phyloP scores from a whole-genome alignment of 2,888 invertebrate species.

The Drosophila prolongata region DNA sequence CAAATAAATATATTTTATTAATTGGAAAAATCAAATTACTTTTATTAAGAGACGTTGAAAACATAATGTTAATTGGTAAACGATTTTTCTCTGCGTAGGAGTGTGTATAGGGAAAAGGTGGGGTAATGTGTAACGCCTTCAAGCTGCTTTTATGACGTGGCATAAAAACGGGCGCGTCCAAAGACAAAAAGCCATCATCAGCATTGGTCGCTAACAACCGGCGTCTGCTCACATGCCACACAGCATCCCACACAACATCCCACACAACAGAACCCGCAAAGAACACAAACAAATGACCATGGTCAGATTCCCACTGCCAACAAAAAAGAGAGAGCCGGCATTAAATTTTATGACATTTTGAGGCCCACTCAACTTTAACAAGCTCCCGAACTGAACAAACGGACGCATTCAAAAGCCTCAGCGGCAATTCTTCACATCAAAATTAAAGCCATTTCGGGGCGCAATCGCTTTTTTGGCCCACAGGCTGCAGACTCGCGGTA shows the following conservation, averaged over 20 bases:
- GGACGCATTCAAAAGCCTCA: constrained; percentile 58
- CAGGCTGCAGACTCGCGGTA: constrained; percentile 6
- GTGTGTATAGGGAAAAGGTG: neutral
- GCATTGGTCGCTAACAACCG: constrained; percentile 62
- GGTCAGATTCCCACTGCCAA: constrained; percentile 52
- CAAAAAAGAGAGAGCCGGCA: constrained; percentile 42
- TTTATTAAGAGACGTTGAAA: no score
- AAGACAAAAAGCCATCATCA: constrained; percentile 75
- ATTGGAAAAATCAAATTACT: no score
- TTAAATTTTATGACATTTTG: constrained; percentile 75
- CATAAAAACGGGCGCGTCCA: constrained; percentile 67
- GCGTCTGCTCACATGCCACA: constrained; percentile 17
- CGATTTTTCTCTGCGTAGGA: constrained; percentile 1
- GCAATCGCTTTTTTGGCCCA: constrained; percentile 17
- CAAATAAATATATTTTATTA: no score
- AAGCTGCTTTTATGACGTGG: constrained; percentile 67
- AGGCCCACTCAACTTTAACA: constrained; percentile 72
- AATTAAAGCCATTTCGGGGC: constrained; percentile 61
- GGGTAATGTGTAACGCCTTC: constrained; percentile 68
- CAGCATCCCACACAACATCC: constrained; percentile 7
- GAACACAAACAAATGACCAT: constrained; percentile 55
- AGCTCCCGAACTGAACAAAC: constrained; percentile 45
- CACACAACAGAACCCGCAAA: constrained; percentile 8
- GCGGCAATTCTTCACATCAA: constrained; percentile 56
- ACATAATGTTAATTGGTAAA: no score